These are phyloP conservation scores for Cephus pulcher DNA, from an alignment of 2,888 invertebrate genomes.

Conservation along the genomic window DNA sequence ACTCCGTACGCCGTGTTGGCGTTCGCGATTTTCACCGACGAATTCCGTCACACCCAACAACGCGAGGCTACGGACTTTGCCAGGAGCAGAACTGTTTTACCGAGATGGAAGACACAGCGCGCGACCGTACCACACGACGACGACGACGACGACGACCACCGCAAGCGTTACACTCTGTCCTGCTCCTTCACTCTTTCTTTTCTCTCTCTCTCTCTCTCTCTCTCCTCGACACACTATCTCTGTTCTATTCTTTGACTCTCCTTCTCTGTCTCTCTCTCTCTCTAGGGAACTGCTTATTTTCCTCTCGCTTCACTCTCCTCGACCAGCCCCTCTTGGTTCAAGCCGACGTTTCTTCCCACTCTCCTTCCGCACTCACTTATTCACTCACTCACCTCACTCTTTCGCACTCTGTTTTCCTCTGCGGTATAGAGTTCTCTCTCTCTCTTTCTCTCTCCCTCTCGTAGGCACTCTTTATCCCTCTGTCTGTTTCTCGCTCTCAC, in stretches of 20 bases:
- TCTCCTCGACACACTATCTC: background rate
- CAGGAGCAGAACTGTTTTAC: background rate
- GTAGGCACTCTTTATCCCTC: slow-evolving; percentile 2
- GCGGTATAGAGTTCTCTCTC: background rate
- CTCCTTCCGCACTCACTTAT: background rate
- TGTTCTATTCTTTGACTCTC: background rate
- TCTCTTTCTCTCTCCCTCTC: slow-evolving; percentile 1
- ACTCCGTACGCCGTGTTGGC: slow-evolving; percentile 31
- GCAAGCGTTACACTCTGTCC: background rate
- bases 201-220: background rate
- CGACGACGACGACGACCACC: background rate
- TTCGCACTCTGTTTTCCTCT: background rate
- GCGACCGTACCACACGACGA: slow-evolving; percentile 17
- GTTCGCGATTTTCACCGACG: slow-evolving; percentile 29
- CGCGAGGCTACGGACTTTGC: background rate
- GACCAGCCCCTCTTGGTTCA: background rate
- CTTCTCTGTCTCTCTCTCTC: background rate
- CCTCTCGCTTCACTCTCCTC: background rate
- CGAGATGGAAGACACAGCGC: background rate
- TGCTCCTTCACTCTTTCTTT: background rate
- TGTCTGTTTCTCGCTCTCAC: background rate
- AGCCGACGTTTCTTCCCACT: background rate
- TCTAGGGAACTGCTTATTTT: background rate
- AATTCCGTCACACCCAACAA: slow-evolving; percentile 53
- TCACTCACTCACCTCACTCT: background rate